Evolutionary conservation across 2,888 invertebrate species (phyloP), one percentile per base, ranked within the genome.

Genomic region (Xylota segnis): DNA sequence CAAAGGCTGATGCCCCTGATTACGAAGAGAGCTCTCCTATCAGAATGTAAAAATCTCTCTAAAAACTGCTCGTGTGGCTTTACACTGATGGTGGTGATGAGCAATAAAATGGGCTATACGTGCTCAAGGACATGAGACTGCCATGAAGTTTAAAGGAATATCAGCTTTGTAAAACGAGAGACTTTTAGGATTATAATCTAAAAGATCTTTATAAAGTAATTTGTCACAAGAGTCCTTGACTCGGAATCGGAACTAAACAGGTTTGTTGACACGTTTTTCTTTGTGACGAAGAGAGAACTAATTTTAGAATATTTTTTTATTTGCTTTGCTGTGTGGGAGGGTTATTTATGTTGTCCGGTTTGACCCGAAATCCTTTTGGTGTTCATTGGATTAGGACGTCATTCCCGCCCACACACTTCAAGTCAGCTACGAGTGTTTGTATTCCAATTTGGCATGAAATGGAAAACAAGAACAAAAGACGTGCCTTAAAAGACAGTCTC

Each of bases 121-220:
- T 83, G 83, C 70, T 77, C 59, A 77, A 76, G 70, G 76, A 71
- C 63, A 29, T 43, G 14, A 45, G 52, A 14, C 9, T 40, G 23
- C 74, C 27, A 50, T n/a, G n/a, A n/a, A n/a, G n/a, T n/a, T n/a
- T n/a, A n/a, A n/a, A n/a, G n/a, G n/a, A n/a, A n/a, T n/a, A 47
- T 45, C 63, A 10, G 10, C 32, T 56, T 54, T 23, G 10, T 27
- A 52, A 27, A 14, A 10, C 37, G 16, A 23, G 32, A 32, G 16
- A 18, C 14, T 12, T 5, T 61, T 3, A 10, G 27, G 4, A 59
- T 18, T 23, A 40, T 27, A 40, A 43, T 43, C 16, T 32, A 6
- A 14, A 45, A 47, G 63, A 47, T 27, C 32, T 29, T 23, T 16
- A 29, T n/a, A 43, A 16, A 61, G 37, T 7, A 32, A 65, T 47